phyloP scores from a whole-genome alignment of 2,888 invertebrate species.

The Dichetophora obliterata region DNA sequence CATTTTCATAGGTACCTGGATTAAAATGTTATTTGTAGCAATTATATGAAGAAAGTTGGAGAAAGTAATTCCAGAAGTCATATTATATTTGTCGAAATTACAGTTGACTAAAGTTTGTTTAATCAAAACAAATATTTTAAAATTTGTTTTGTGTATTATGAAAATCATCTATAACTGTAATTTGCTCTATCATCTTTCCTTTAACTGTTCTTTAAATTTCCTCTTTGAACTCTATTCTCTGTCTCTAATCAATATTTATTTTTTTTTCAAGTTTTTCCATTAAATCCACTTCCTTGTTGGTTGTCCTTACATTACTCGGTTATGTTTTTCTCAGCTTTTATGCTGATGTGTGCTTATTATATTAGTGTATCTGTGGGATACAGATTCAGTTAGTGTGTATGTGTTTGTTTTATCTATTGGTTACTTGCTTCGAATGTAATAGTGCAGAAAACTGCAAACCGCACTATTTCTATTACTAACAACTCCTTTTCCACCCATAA shows the following conservation, averaged over 20 bases:
- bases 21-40: too few species aligned
- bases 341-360: slow-evolving; percentile 9
- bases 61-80: too few species aligned
- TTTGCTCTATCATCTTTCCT: too few species aligned
- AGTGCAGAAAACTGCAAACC: slow-evolving; percentile 29
- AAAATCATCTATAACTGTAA: too few species aligned
- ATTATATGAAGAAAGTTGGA: too few species aligned
- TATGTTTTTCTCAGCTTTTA: slow-evolving; percentile 10
- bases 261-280: neutral
- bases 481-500: slow-evolving; percentile 39
- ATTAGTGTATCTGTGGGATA: slow-evolving; percentile 21
- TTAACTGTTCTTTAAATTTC: too few species aligned
- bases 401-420: neutral
- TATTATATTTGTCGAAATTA: too few species aligned
- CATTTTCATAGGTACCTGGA: too few species aligned
- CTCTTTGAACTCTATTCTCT: neutral
- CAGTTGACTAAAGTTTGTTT: too few species aligned
- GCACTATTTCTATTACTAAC: slow-evolving; percentile 36
- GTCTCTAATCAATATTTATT: neutral
- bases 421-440: slow-evolving; percentile 8
- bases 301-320: neutral
- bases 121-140: too few species aligned
- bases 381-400: neutral
- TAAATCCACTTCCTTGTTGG: neutral
- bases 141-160: too few species aligned